phyloP scores from a whole-genome alignment of 2,888 invertebrate species.

The Drosophila fungiperda region DNA sequence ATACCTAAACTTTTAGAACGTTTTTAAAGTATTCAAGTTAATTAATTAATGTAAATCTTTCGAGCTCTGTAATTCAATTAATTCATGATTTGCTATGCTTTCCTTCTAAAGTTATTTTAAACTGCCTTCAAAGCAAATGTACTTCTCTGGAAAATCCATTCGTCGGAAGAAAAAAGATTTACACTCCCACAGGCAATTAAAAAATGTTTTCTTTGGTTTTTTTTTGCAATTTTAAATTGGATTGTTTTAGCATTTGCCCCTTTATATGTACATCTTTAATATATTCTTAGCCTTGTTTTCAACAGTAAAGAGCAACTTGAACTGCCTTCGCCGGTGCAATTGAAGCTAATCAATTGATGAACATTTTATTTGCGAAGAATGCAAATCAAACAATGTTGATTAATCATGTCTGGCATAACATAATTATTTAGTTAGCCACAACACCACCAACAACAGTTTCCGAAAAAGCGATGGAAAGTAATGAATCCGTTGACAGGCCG shows the following conservation, averaged over 20 bases:
- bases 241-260: neutral
- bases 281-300: neutral
- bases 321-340: slow-evolving; percentile 61
- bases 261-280: neutral
- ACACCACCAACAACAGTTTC: slow-evolving; percentile 9
- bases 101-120: neutral
- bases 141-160: neutral
- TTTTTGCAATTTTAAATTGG: neutral
- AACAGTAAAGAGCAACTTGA: slow-evolving; percentile 25
- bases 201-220: neutral
- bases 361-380: slow-evolving; percentile 53
- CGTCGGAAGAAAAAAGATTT: neutral
- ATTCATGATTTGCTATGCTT: neutral
- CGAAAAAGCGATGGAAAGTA: slow-evolving; percentile 14
- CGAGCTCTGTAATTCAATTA: neutral
- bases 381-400: slow-evolving; percentile 62
- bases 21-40: too few relatives aligned
- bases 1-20: too few relatives aligned
- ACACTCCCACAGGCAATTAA: neutral
- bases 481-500: slow-evolving; percentile 57
- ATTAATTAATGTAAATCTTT: neutral
- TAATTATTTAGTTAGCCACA: slow-evolving; percentile 62
- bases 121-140: neutral
- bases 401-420: slow-evolving; percentile 68
- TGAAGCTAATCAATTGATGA: slow-evolving; percentile 41